phyloP scores from a whole-genome alignment of 2,113 vertebrate species.

The Lasiurus borealis region DNA sequence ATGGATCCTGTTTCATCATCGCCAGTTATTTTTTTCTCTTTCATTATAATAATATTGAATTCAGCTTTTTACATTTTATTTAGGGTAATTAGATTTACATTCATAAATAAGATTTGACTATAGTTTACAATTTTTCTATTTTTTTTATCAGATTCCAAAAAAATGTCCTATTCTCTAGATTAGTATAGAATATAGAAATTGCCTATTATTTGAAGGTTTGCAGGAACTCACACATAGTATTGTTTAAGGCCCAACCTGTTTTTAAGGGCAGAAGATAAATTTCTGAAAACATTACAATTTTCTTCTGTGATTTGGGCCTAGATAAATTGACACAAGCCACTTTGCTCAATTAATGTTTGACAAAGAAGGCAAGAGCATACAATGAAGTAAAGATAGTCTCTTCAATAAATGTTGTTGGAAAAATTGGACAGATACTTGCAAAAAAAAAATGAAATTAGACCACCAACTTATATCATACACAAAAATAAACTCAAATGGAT shows the following conservation, averaged over 20 bases:
- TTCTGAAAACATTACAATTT: slow-evolving; percentile 26
- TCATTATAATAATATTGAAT: slow-evolving; percentile 57
- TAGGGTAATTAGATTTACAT: slow-evolving; percentile 60
- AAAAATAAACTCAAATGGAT: too few relatives aligned
- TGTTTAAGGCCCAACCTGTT: background rate
- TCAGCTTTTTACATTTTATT: slow-evolving; percentile 52
- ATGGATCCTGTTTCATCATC: slow-evolving; percentile 30
- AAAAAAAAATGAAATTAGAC: too few relatives aligned
- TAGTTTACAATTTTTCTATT: slow-evolving; percentile 62
- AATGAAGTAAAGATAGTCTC: too few relatives aligned
- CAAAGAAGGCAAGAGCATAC: too few relatives aligned
- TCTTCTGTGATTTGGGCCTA: too few relatives aligned
- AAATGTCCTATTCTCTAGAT: background rate
- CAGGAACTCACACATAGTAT: background rate
- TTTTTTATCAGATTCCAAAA: slow-evolving; percentile 46
- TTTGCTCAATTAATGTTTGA: too few relatives aligned
- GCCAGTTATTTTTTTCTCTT: background rate
- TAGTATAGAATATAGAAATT: slow-evolving; percentile 26
- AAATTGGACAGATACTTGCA: too few relatives aligned
- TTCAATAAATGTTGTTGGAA: too few relatives aligned
- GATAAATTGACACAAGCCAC: too few relatives aligned
- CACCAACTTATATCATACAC: too few relatives aligned
- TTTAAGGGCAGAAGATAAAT: slow-evolving; percentile 41
- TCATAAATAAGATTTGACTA: slow-evolving; percentile 27
- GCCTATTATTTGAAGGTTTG: slow-evolving; percentile 42